Base-by-base conservation (phyloP, 2,113 vertebrate genomes). In the Labeo catla region DNA sequence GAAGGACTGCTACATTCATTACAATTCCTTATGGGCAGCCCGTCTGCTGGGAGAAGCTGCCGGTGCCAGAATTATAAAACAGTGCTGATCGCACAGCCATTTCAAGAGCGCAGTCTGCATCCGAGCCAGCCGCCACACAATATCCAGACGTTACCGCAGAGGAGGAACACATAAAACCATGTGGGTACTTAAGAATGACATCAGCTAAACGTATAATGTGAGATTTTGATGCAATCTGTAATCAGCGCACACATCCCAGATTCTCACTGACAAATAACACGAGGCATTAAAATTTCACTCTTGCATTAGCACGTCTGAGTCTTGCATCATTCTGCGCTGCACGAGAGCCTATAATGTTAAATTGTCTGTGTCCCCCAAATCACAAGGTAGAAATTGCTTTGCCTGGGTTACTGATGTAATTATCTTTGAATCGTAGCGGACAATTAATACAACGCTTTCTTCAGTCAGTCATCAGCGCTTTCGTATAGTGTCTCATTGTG, bases 381-480 rank as follows among this genome's bases (percentile, higher is more conserved):
- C 76, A 86, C 12, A 61, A 70, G 70, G 49, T 88, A 68, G 70
- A 83, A 76, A 73, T 57, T 21, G 45, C 45, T 80, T 81, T 36
- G 50, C 49, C 52, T 49, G 84, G 77, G 28, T 65, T 83, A 83
- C 83, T 61, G 68, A 84, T 83, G 68, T 72, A 78, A 87, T 89
- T 90, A 86, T 88, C 63, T 68, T 66, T 82, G 84, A 52, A 87
- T 86, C 59, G 6, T 28, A 15, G 79, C 47, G 21, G 50, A 78
- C 82, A 63, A 87, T 76, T 91, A 88, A 88, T 89, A 79, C 80
- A 83, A 47, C 80, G 57, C 86, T 87, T 66, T 59, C 66, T 70
- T 59, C 47, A 87, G 86, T 84, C 87, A 86, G 70, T 80, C 81
- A 77, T 76, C 70, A 66, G 11, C 70, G 84, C 34, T 78, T 63